phyloP scores from a whole-genome alignment of 1,140 invertebrate species.

The Acromyrmex echinatior region DNA sequence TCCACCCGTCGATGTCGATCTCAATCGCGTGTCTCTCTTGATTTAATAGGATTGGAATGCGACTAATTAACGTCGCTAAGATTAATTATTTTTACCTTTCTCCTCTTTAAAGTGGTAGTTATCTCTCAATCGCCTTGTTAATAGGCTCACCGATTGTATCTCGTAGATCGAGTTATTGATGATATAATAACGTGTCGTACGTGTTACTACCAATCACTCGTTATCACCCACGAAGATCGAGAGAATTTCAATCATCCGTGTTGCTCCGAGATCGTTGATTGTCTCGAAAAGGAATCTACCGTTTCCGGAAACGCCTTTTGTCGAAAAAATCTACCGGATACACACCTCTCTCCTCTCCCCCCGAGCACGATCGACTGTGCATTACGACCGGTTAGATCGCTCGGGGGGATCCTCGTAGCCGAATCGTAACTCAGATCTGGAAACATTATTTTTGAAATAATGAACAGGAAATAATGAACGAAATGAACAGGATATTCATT shows the following conservation, averaged over 20 bases:
- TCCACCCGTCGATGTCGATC: neutral
- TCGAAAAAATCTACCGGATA: neutral
- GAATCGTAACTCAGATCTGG: constrained; percentile 7
- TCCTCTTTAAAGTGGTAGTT: neutral
- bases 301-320: neutral
- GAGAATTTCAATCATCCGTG: neutral
- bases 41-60: constrained; percentile 18
- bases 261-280: neutral
- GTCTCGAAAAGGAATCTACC: constrained; percentile 5
- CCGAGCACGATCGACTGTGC: constrained; percentile 42
- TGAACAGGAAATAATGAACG: too few species aligned
- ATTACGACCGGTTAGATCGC: constrained; percentile 27
- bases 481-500: neutral
- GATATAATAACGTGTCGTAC: neutral
- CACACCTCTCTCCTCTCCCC: neutral
- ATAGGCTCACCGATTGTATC: neutral
- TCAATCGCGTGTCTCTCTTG: neutral
- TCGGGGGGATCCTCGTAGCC: constrained; percentile 10
- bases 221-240: constrained; percentile 8
- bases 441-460: constrained; percentile 12
- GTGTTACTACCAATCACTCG: neutral
- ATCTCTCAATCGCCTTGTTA: neutral
- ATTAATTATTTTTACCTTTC: constrained; percentile 6
- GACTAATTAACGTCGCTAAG: constrained; percentile 14
- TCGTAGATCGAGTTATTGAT: constrained; percentile 7